Conservation (phyloP, 2,113 vertebrate species). For the Cyprinus carpio region DNA sequence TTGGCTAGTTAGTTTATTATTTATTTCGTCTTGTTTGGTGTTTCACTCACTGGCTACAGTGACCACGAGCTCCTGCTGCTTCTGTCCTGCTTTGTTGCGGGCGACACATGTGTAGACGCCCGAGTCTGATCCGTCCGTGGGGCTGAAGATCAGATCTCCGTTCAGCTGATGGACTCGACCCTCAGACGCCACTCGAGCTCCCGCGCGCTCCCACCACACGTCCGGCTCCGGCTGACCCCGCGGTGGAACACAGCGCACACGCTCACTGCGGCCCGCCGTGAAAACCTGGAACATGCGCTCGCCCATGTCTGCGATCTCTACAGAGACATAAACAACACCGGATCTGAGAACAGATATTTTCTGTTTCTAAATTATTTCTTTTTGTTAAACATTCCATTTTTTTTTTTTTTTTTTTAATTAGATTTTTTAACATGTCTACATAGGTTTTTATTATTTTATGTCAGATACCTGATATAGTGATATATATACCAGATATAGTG, state of each 20-base stretch:
- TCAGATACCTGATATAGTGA: no score
- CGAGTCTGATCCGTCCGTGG: constrained; percentile 75
- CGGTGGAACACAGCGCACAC: constrained; percentile 76
- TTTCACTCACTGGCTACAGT: constrained; percentile 89
- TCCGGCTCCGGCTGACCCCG: constrained; percentile 80
- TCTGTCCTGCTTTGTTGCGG: constrained; percentile 87
- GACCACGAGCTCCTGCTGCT: constrained; percentile 82
- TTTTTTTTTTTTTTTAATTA: no score
- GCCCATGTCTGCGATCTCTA: constrained; percentile 90
- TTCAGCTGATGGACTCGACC: constrained; percentile 85
- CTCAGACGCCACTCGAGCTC: constrained; percentile 72
- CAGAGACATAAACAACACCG: no score
- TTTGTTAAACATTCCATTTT: no score
- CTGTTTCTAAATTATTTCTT: no score
- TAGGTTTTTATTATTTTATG: no score
- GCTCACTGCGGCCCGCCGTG: constrained; percentile 78
- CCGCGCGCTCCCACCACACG: constrained; percentile 88
- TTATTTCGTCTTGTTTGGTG: background rate
- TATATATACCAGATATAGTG: no score
- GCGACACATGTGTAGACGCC: constrained; percentile 89
- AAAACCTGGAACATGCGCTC: constrained; percentile 75
- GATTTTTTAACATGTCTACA: no score
- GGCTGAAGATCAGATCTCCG: constrained; percentile 81
- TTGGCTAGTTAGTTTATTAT: no score
- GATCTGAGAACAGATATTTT: no score